phyloP scores from a whole-genome alignment of 2,888 invertebrate genomes.

The Chironomus riparius region DNA sequence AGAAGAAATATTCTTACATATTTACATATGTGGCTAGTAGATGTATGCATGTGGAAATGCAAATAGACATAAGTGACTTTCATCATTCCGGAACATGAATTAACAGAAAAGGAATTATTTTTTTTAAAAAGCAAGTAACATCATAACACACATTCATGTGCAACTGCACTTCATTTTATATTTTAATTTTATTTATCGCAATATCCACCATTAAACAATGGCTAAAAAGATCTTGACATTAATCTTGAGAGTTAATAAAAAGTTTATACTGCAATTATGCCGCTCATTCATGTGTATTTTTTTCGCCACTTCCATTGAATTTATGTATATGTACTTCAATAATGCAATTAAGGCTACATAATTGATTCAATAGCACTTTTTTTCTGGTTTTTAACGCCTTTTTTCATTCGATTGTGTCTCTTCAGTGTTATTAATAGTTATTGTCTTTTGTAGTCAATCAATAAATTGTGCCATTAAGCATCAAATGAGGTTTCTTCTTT shows the following conservation, averaged over 20 bases:
- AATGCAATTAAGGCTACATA: neutral
- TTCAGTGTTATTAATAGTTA: neutral
- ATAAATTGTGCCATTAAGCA: neutral
- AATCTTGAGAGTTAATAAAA: slow-evolving; percentile 22
- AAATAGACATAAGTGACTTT: neutral
- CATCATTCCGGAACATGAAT: neutral
- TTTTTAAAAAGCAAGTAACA: neutral
- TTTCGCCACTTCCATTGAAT: neutral
- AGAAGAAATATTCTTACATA: too few relatives aligned
- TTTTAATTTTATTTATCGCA: neutral
- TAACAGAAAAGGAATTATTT: too few relatives aligned
- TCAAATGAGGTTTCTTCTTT: neutral
- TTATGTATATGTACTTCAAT: neutral
- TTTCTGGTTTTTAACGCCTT: too few relatives aligned
- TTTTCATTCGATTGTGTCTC: too few relatives aligned
- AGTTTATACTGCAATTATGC: neutral
- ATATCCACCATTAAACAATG: neutral
- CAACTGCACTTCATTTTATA: neutral
- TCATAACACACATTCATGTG: neutral
- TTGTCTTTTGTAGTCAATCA: neutral
- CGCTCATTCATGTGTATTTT: neutral
- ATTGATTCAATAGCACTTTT: neutral
- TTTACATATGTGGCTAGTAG: too few relatives aligned
- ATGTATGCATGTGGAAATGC: neutral
- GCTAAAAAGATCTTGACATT: slow-evolving; percentile 15